Conservation (phyloP, 1,140 invertebrate genomes). For the Bombus confusus region DNA sequence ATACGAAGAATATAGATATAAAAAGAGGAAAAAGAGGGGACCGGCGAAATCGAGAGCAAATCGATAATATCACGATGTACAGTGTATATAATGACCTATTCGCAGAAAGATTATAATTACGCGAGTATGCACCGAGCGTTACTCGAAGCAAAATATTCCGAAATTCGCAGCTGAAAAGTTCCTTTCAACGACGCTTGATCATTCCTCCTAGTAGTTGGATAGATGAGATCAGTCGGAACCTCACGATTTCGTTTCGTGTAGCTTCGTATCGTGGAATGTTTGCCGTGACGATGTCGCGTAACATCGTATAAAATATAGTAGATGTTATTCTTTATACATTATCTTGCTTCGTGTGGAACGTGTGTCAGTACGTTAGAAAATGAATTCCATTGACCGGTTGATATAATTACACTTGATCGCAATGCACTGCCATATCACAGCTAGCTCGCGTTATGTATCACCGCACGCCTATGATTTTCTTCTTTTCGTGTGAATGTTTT, state of each 20-base stretch:
- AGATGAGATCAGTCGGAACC: neutral
- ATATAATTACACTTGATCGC: conserved; percentile 42
- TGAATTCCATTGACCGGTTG: conserved; percentile 26
- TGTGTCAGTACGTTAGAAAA: conserved; percentile 46
- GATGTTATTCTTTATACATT: conserved; percentile 16
- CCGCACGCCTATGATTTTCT: conserved; percentile 74
- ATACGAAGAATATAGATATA: neutral
- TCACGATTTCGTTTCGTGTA: neutral
- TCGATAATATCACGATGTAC: conserved; percentile 1
- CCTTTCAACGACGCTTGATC: neutral
- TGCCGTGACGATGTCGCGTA: neutral
- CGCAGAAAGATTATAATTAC: neutral
- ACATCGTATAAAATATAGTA: conserved; percentile 6
- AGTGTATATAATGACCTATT: neutral
- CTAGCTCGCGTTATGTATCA: conserved; percentile 69
- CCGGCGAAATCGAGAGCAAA: neutral
- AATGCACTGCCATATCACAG: conserved; percentile 48
- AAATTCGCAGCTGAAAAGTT: neutral
- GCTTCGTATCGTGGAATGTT: conserved; percentile 10
- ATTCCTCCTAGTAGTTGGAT: neutral
- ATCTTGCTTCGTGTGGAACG: conserved; percentile 21
- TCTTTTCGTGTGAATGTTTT: conserved; percentile 61
- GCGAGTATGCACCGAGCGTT: neutral
- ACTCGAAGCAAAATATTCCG: neutral
- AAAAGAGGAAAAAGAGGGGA: neutral